phyloP scores from a whole-genome alignment of 2,797 vertebrate genomes.

The Emys orbicularis region DNA sequence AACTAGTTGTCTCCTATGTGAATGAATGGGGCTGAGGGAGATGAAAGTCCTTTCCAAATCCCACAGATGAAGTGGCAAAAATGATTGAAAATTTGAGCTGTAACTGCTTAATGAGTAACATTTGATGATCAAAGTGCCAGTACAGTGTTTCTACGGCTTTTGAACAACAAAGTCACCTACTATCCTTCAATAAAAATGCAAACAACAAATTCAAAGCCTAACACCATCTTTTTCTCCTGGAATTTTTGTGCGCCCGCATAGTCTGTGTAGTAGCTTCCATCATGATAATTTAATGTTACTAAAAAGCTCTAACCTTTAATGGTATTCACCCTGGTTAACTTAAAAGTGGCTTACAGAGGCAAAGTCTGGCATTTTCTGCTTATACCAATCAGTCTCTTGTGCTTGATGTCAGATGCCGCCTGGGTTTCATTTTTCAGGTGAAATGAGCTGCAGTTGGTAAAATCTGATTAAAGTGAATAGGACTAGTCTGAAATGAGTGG shows the following conservation, averaged over 20 bases:
- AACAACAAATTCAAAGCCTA: slow-evolving; percentile 37
- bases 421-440: slow-evolving; percentile 47
- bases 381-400: not conserved
- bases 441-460: slow-evolving; percentile 39
- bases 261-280: not conserved
- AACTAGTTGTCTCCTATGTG: not conserved
- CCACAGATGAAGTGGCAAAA: not conserved
- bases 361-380: slow-evolving; percentile 32
- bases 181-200: not conserved
- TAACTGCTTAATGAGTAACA: not conserved
- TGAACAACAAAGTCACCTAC: not conserved
- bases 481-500: slow-evolving; percentile 30
- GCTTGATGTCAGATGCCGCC: slow-evolving; percentile 41
- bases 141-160: not conserved
- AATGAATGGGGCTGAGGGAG: not conserved
- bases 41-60: not conserved
- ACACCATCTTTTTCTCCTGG: not conserved
- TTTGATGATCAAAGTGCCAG: not conserved
- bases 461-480: slow-evolving; percentile 59
- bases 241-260: not conserved
- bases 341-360: slow-evolving; percentile 47
- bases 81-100: not conserved
- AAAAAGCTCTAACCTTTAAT: not conserved
- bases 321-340: slow-evolving; percentile 16
- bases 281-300: slow-evolving; percentile 22